Evolutionary conservation across 2,888 invertebrate genomes (phyloP), one percentile per base, ranked within the genome.

Genomic region (Spilosoma lubricipeda): DNA sequence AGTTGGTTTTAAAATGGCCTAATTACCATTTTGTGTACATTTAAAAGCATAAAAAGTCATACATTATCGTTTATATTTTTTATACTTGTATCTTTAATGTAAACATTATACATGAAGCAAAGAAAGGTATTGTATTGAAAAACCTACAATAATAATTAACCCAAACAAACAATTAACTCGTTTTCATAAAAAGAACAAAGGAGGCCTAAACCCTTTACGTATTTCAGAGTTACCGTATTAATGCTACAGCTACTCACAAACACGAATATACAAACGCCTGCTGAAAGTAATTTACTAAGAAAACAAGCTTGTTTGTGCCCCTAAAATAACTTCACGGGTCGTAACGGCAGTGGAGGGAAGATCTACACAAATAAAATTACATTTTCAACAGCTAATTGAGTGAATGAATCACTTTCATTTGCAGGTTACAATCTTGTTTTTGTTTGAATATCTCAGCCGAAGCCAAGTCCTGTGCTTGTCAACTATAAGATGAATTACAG

Each of bases 371-470:
- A 87, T 87, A 89, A 90, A 89, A 86, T 84, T 88, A 89, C 90
- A 87, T 91, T 92, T 90, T 88, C 86, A 85, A 87, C 86, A 83
- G 86, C 88, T 90, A 91, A 92, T 93, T 91, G 90, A 86, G 82
- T 82, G 83, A 90, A 93, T 91, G 90, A 93, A 93, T 92, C 88
- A 89, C 89, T 88, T 89, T 91, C 91, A 90, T 88, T 88, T 80
- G 86, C 91, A 92, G 90, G 87, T 86, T 86, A 84, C 81, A 82
- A 82, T 59, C 84, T 86, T 89, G 89, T 90, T 91, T 90, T 90
- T 90, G 86, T 80, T 81, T 75, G 70, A 77, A 77, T 73, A 83
- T 81, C 74, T 74, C 75, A 77, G 52, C 75, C 75, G 70, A 77
- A 80, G 85, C 82, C 81, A 77, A 85, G 83, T 83, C 82, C 83